Percentiles rank a stretch among this genome's conserved stretches.
phyloP scores from a whole-genome alignment of 2,113 vertebrate genomes.

The Cyanoramphus novaezelandiae region DNA sequence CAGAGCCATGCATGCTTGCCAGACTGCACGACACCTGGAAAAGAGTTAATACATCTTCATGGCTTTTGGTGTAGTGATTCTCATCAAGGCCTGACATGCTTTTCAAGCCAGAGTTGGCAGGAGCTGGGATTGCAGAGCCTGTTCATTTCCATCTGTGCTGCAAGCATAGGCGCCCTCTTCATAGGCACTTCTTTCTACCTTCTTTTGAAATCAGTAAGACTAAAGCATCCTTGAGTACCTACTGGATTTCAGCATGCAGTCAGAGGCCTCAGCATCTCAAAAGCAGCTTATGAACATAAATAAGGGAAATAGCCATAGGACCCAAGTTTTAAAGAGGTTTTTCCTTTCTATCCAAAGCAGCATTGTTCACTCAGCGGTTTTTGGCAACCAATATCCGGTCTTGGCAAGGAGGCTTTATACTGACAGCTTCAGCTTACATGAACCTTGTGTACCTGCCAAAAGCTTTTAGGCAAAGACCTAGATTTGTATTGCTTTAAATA shows the following conservation, averaged over 20 bases:
- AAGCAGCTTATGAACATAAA: background rate
- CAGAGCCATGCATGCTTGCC: background rate
- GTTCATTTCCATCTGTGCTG: background rate
- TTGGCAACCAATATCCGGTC: background rate
- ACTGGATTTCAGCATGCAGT: background rate
- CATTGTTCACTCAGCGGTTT: background rate
- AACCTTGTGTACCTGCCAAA: constrained; percentile 43
- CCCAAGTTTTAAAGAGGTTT: background rate
- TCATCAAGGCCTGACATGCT: background rate
- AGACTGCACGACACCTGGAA: background rate
- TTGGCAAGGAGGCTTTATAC: constrained; percentile 6
- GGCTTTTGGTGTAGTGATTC: background rate
- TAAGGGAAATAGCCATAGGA: background rate
- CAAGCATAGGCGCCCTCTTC: background rate
- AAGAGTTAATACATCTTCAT: background rate
- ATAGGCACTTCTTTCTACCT: background rate
- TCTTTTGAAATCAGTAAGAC: background rate
- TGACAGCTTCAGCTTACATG: constrained; percentile 37
- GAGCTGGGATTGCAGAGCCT: background rate
- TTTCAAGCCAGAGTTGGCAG: background rate
- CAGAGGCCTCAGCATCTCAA: background rate
- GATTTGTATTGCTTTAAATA: constrained; percentile 39
- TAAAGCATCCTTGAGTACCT: background rate
- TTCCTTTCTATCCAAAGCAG: background rate
- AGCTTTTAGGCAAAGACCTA: constrained; percentile 36